Evolutionary conservation across 2,797 vertebrate species (phyloP).

Genomic region (Australoheros facetus): DNA sequence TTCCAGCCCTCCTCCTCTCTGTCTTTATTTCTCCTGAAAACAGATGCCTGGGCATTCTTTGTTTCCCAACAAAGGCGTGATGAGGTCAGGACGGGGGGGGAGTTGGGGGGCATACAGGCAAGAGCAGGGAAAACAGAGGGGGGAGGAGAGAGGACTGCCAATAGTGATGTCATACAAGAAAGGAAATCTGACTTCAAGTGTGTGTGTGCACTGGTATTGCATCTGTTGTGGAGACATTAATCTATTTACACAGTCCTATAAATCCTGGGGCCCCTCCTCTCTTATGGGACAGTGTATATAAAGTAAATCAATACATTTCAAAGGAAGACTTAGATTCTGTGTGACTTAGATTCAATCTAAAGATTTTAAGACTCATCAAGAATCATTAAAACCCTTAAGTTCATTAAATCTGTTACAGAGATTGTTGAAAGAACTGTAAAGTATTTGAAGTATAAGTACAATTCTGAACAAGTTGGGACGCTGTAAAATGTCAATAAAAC

Average conservation of each 20-base stretch:
- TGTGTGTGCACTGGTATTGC: neutral
- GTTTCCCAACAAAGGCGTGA: conserved; percentile 79
- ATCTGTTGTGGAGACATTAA: neutral
- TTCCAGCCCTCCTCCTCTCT: conserved; percentile 45
- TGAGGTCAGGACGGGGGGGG: conserved; percentile 71
- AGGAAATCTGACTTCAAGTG: conserved; percentile 28
- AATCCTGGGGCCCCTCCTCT: neutral
- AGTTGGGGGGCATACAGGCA: conserved; percentile 51
- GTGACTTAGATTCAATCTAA: no score
- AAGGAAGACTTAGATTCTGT: neutral
- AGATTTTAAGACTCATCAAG: neutral
- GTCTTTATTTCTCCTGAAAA: conserved; percentile 78
- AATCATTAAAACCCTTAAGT: neutral
- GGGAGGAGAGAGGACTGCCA: conserved; percentile 42
- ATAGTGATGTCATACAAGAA: conserved; percentile 43
- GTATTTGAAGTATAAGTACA: neutral
- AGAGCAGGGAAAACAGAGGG: conserved; percentile 48
- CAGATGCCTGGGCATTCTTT: conserved; percentile 78
- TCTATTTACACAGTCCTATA: neutral
- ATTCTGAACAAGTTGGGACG: neutral
- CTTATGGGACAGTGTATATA: neutral
- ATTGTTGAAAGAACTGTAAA: neutral
- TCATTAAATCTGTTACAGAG: neutral
- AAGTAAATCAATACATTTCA: neutral
- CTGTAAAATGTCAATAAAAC: neutral